phyloP scores from a whole-genome alignment of 2,888 invertebrate species.

The Harpalus rufipes region DNA sequence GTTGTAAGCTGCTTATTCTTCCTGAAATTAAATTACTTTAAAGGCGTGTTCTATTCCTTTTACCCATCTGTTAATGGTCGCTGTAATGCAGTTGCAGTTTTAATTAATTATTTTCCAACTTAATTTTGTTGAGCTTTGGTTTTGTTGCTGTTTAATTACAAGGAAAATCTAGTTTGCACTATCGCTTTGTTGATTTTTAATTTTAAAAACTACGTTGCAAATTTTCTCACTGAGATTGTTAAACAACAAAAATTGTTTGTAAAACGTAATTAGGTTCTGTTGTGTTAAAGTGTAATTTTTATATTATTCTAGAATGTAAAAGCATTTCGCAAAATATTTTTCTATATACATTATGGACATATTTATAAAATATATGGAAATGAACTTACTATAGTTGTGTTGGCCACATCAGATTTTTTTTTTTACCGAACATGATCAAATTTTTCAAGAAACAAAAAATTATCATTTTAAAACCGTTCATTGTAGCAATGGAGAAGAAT shows the following conservation, averaged over 20 bases:
- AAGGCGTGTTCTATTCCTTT: constrained; percentile 7
- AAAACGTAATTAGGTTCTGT: neutral
- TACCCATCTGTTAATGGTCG: constrained; percentile 21
- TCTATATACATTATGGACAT: no score
- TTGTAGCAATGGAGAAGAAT: no score
- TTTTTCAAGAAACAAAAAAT: no score
- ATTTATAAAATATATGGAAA: no score
- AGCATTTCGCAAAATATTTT: no score
- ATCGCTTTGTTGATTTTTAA: neutral
- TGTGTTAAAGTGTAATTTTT: neutral
- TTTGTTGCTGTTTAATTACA: constrained; percentile 17
- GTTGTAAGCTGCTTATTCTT: constrained; percentile 31
- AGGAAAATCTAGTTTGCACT: constrained; percentile 8
- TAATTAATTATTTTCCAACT: constrained; percentile 34
- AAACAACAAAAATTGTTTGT: neutral
- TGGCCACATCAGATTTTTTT: no score
- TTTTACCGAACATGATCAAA: no score
- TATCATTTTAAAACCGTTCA: no score
- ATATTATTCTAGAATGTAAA: no score
- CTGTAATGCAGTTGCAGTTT: constrained; percentile 15
- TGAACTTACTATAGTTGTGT: no score
- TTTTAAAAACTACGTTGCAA: neutral
- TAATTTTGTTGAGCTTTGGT: constrained; percentile 8
- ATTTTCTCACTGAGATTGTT: neutral
- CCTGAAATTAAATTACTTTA: constrained; percentile 43